These are phyloP conservation scores for Etia nguti DNA, from an alignment of 2,113 vertebrate genomes.

Conservation along the genomic window DNA sequence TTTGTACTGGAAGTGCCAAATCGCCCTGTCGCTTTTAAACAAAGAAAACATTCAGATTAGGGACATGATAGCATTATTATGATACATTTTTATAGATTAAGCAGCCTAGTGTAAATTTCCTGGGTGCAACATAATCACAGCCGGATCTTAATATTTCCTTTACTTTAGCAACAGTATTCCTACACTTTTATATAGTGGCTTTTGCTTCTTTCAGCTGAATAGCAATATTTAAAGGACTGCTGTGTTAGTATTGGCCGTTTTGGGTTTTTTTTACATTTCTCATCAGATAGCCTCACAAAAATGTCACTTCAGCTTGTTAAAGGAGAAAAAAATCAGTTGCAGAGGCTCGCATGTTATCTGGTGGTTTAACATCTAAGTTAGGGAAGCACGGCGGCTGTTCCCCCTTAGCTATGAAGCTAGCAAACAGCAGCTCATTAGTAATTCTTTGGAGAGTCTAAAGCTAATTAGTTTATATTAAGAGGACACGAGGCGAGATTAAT, in stretches of 20 bases:
- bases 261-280: not conserved
- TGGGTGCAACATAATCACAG: not conserved
- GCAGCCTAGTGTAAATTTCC: not conserved
- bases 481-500: not conserved
- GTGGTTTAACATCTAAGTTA: not conserved
- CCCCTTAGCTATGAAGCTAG: conserved; percentile 24
- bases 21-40: rapidly evolving
- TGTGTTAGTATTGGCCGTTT: not conserved
- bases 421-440: not conserved
- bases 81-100: not conserved
- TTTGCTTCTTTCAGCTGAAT: not conserved
- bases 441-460: not conserved
- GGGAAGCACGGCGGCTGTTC: not conserved
- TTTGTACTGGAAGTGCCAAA: not conserved
- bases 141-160: not conserved
- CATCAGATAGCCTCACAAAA: not conserved
- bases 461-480: not conserved
- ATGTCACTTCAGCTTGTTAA: not conserved
- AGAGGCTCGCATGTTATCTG: not conserved
- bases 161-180: not conserved
- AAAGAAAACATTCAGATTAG: not conserved
- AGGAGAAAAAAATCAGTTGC: not conserved
- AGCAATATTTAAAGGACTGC: not conserved
- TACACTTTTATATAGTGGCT: rapidly evolving
- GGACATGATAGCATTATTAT: not conserved